Conservation (phyloP, 2,888 invertebrate species). For the Acronicta psi region DNA sequence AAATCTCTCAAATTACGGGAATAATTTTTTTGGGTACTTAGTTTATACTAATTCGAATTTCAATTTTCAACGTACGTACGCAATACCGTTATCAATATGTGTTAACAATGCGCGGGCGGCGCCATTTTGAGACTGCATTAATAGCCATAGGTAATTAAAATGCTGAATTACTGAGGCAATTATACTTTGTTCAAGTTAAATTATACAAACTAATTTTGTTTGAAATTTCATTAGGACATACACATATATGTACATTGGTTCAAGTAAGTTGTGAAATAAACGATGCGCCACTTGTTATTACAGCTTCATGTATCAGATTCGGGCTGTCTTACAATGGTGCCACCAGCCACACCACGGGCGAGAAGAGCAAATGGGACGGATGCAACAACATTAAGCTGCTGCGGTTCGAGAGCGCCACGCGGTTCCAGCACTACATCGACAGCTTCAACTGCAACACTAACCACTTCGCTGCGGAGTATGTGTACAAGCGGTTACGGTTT, state of each 20-base stretch:
- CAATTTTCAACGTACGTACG: no score
- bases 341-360: constrained; percentile 88
- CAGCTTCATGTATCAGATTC: constrained; percentile 87
- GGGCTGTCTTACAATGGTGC: constrained; percentile 96
- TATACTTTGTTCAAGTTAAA: constrained; percentile 26
- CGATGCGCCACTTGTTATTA: constrained; percentile 58
- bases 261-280: background rate
- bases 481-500: constrained; percentile 98
- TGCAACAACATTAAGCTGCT: constrained; percentile 96
- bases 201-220: constrained; percentile 20
- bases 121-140: constrained; percentile 1
- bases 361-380: constrained; percentile 93
- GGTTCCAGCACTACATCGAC: constrained; percentile 95
- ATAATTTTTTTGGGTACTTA: background rate
- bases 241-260: no score
- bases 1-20: no score
- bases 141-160: constrained; percentile 11
- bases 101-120: constrained; percentile 17
- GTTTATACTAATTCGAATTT: constrained; percentile 14
- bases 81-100: constrained; percentile 17
- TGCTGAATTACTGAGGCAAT: constrained; percentile 23
- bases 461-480: constrained; percentile 97
- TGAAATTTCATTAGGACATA: background rate
- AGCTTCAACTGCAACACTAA: constrained; percentile 99
- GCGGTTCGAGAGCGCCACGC: constrained; percentile 94